Base-by-base conservation (phyloP, 2,888 invertebrate genomes). In the Cheilosia impressa region DNA sequence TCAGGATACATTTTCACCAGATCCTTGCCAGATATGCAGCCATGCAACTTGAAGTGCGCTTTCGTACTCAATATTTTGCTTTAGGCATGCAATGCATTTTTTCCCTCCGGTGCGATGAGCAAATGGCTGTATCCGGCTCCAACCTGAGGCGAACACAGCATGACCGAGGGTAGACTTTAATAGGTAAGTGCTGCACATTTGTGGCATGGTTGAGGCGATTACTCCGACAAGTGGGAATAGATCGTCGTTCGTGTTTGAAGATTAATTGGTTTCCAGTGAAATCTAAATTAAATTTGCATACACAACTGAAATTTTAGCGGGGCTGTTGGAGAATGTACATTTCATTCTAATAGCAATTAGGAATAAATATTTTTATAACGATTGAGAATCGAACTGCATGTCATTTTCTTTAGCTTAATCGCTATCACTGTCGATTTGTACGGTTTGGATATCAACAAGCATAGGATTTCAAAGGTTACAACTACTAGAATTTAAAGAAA, bases 11-110 rank as follows among this genome's bases (percentile, higher is more conserved):
- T 62, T 41, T 43, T 4, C 55, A 24, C 31, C 22, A 38, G 19
- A 24, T 41, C n/a, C 45, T 17, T 47, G 31, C 10, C 22, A n/a
- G 10, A 38, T 15, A 43, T 45, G 41, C 15, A 13, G 17, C 1
- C 45, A 52, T 77, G 77, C 68, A 60, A 43, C n/a, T 34, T 9
- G 19, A 27, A 41, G 15, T 41, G 75, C 15, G 19, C 63, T 53
- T 50, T 41, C 19, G 2, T 4, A 19, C 15, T 24, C 13, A 10
- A 3, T 5, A 0, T 24, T 41, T 52, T 43, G 41, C n/a, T 45
- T 52, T 47, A 57, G 22, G 15, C 50, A 41, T 27, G 47, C 24
- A 7, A 13, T 43, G 6, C 4, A 10, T 52, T 60, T 31, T 53
- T 24, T 52, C 10, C 27, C 43, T 62, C 34, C 45, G 34, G 45